Evolutionary conservation across 2,888 invertebrate species (phyloP).

Genomic region (Pristionchus arcanus): DNA sequence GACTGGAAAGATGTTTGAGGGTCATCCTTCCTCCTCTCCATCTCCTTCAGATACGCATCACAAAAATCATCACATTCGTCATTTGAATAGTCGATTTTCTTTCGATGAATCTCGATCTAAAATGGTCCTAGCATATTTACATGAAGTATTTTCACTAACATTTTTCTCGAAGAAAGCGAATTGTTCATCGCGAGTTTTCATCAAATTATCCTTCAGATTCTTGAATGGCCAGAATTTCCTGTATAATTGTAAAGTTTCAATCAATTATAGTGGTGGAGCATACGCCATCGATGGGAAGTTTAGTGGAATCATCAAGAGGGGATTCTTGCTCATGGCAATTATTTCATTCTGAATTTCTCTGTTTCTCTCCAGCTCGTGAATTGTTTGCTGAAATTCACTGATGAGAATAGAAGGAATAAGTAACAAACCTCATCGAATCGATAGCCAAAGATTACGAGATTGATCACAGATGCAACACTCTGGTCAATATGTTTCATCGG

Average conservation of each 20-base stretch:
- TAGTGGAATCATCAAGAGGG: not conserved
- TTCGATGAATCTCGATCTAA: slow-evolving; percentile 45
- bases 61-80: slow-evolving; percentile 48
- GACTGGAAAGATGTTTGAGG: not conserved
- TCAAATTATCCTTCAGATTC: not conserved
- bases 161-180: slow-evolving; percentile 45
- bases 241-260: not conserved
- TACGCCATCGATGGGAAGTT: not conserved
- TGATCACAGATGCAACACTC: slow-evolving; percentile 59
- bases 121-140: not conserved
- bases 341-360: not conserved
- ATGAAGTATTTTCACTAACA: not conserved
- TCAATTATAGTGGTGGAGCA: not conserved
- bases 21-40: slow-evolving; percentile 23
- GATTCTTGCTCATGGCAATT: not conserved
- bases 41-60: slow-evolving; percentile 54
- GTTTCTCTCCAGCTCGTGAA: not conserved
- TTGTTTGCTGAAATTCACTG: not conserved
- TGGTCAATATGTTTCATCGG: slow-evolving; percentile 14
- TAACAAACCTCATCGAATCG: slow-evolving; percentile 63
- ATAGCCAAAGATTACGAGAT: slow-evolving; percentile 64
- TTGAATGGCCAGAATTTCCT: slow-evolving; percentile 1
- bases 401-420: not conserved
- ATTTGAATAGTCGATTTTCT: slow-evolving; percentile 37
- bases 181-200: not conserved